Evolutionary conservation across 2,797 vertebrate species (phyloP).

Genomic region (Coilia nasus): DNA sequence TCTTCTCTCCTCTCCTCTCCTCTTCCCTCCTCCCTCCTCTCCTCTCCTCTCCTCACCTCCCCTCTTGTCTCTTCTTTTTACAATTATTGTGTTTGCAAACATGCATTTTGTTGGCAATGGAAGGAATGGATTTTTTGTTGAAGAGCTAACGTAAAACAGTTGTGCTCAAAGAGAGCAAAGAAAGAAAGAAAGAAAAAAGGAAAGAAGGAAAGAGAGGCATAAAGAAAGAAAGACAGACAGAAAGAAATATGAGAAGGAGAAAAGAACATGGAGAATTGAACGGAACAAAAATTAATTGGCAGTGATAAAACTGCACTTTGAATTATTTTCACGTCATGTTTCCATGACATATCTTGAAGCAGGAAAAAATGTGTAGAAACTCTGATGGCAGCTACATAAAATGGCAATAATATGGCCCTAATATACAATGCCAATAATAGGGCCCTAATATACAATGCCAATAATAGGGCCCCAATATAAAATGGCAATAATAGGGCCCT

Average conservation of each 20-base stretch:
- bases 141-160: background rate
- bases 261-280: background rate
- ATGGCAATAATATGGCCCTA: background rate
- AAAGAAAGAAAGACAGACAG: background rate
- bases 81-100: background rate
- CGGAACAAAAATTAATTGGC: slow-evolving; percentile 18
- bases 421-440: no score
- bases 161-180: background rate
- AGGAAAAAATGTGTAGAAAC: slow-evolving; percentile 11
- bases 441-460: background rate
- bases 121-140: background rate
- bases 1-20: slow-evolving; percentile 26
- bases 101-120: background rate
- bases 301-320: slow-evolving; percentile 2
- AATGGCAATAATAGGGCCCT: no score
- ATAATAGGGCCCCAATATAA: no score
- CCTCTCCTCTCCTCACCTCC: background rate
- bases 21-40: background rate
- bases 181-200: background rate
- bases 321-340: background rate
- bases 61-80: background rate
- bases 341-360: slow-evolving; percentile 6
- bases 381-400: background rate
- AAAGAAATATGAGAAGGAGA: background rate
- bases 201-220: background rate